Percentiles rank a stretch among this genome's conserved stretches.
These are phyloP conservation scores for Charaxes varanes DNA, from an alignment of 1,140 invertebrate genomes.

Conservation along the genomic window DNA sequence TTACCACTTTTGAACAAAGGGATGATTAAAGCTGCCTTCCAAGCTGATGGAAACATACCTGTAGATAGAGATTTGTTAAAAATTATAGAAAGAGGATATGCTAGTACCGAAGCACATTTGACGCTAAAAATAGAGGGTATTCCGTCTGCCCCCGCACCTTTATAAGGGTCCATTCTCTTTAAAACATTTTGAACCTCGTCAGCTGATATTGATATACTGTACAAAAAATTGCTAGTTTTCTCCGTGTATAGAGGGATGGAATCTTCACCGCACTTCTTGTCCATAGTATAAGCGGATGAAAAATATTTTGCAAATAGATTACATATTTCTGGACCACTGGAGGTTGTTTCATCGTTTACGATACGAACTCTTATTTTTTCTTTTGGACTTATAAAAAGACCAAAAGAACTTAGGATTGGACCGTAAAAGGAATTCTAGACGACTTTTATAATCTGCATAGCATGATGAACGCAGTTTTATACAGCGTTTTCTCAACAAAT, in stretches of 20 bases:
- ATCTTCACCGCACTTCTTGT: too few species aligned
- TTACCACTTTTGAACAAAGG: not conserved
- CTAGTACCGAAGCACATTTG: constrained; percentile 6
- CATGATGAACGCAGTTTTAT: too few species aligned
- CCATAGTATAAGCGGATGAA: too few species aligned
- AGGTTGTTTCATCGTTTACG: not conserved
- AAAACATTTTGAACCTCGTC: constrained; percentile 1
- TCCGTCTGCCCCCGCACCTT: constrained; percentile 3
- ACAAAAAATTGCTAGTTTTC: too few species aligned
- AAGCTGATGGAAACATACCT: not conserved
- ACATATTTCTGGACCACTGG: not conserved
- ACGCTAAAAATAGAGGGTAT: constrained; percentile 1
- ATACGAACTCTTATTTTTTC: not conserved
- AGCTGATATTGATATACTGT: not conserved
- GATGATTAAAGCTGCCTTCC: constrained; percentile 3
- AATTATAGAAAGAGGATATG: constrained; percentile 4
- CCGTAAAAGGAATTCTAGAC: too few species aligned
- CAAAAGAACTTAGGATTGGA: too few species aligned
- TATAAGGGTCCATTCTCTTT: constrained; percentile 7
- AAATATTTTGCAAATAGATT: constrained; percentile 1
- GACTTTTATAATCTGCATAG: too few species aligned
- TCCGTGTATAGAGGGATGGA: too few species aligned
- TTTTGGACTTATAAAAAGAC: too few species aligned
- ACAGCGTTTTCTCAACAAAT: too few species aligned
- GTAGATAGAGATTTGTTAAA: not conserved